Percentiles rank a stretch among this genome's conserved stretches.
phyloP scores from a whole-genome alignment of 2,797 vertebrate species.

The Notolepis coatsorum region DNA sequence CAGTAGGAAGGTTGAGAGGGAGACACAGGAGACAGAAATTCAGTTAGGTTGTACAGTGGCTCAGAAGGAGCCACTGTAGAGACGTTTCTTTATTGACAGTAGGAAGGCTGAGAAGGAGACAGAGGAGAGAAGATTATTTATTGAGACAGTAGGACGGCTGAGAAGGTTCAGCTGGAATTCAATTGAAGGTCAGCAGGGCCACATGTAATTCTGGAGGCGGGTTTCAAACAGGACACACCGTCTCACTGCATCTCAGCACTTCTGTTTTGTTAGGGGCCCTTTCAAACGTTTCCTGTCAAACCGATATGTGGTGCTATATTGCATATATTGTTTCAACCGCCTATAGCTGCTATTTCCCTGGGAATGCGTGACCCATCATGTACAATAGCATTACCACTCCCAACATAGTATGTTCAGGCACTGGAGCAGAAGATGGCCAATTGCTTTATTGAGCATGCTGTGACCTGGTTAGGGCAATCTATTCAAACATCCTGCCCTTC shows the following conservation, averaged over 20 bases:
- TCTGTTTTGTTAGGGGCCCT: background rate
- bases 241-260: background rate
- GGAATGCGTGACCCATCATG: constrained; percentile 33
- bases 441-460: constrained; percentile 61
- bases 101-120: too few relatives aligned
- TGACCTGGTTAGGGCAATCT: constrained; percentile 61
- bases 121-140: too few relatives aligned
- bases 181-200: too few relatives aligned
- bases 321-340: constrained; percentile 17
- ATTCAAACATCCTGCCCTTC: constrained; percentile 51
- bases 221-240: too few relatives aligned
- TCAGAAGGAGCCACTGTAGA: too few relatives aligned
- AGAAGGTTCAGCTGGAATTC: too few relatives aligned
- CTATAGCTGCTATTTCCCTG: constrained; percentile 32
- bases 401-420: constrained; percentile 26
- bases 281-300: constrained; percentile 16
- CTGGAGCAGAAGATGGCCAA: constrained; percentile 57
- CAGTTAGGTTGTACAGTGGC: too few relatives aligned
- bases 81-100: too few relatives aligned
- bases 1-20: too few relatives aligned
- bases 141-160: too few relatives aligned
- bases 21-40: too few relatives aligned
- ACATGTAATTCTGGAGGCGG: background rate
- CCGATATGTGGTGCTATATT: constrained; percentile 5
- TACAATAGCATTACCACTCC: constrained; percentile 26